phyloP scores from a whole-genome alignment of 1,140 invertebrate genomes.

The Drosophila tropicalis region DNA sequence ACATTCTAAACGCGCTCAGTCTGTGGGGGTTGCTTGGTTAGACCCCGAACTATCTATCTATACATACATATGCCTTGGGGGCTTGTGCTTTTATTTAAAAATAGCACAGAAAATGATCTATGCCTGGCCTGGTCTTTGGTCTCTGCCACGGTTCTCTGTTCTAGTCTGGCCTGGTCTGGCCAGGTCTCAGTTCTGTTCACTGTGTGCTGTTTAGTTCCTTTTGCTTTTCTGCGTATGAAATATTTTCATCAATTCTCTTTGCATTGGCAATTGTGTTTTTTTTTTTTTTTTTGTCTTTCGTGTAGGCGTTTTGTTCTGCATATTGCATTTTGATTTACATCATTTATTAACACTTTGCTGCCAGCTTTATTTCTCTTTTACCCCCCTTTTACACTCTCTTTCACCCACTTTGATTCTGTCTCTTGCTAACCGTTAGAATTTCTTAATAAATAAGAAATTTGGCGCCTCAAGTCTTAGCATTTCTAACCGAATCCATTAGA shows the following conservation, averaged over 20 bases:
- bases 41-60: background rate
- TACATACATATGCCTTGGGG: constrained; percentile 13
- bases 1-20: constrained; percentile 43
- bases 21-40: constrained; percentile 35
- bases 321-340: constrained; percentile 63
- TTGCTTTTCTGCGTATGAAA: constrained; percentile 39
- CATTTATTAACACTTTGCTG: constrained; percentile 67
- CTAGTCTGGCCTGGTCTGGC: constrained; percentile 21
- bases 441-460: constrained; percentile 53
- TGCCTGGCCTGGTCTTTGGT: constrained; percentile 33
- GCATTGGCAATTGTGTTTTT: constrained; percentile 31
- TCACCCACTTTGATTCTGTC: constrained; percentile 28
- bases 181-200: constrained; percentile 29
- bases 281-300: constrained; percentile 6
- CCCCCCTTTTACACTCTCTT: background rate
- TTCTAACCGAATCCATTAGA: constrained; percentile 37
- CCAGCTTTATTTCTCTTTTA: constrained; percentile 36
- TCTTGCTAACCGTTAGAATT: constrained; percentile 58
- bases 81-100: constrained; percentile 58
- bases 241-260: constrained; percentile 67
- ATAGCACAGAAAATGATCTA: constrained; percentile 69
- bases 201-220: constrained; percentile 18
- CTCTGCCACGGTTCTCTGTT: constrained; percentile 16
- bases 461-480: constrained; percentile 55
- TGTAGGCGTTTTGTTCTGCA: constrained; percentile 54